Conservation (phyloP, 2,113 vertebrate genomes). For the Cinclus cinclus region DNA sequence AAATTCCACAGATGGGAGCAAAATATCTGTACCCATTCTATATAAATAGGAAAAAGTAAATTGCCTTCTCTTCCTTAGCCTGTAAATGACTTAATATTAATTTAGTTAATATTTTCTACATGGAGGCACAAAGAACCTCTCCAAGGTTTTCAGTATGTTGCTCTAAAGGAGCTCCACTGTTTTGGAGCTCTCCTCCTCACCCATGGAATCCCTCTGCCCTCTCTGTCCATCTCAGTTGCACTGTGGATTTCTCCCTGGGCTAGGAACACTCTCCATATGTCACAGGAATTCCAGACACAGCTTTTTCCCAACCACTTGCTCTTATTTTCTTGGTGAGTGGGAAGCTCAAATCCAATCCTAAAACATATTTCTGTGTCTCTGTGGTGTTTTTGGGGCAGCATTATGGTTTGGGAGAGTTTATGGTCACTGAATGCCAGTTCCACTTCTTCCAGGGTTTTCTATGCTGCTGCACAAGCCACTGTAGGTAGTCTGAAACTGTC, state of each 20-base stretch:
- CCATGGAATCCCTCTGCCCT: not conserved
- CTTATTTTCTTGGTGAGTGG: not conserved
- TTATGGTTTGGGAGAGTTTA: not conserved
- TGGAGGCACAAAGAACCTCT: not conserved
- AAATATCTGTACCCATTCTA: not conserved
- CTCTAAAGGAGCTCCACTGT: not conserved
- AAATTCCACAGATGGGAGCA: not conserved
- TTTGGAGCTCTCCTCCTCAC: not conserved
- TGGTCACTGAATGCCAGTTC: not conserved
- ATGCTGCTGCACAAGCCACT: not conserved
- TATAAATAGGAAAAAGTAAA: not conserved
- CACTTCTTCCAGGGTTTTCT: not conserved
- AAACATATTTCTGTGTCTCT: not conserved
- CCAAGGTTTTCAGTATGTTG: fast-evolving
- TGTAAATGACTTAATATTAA: not conserved
- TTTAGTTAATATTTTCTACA: not conserved
- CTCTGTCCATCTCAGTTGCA: not conserved
- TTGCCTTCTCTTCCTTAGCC: not conserved
- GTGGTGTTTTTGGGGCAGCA: not conserved
- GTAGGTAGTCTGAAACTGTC: not conserved
- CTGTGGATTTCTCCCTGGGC: not conserved
- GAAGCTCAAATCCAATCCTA: not conserved
- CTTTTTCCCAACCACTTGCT: not conserved
- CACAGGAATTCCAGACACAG: not conserved
- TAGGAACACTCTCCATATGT: fast-evolving